Base-by-base conservation (phyloP, 2,797 vertebrate genomes). In the Cephalopachus bancanus region DNA sequence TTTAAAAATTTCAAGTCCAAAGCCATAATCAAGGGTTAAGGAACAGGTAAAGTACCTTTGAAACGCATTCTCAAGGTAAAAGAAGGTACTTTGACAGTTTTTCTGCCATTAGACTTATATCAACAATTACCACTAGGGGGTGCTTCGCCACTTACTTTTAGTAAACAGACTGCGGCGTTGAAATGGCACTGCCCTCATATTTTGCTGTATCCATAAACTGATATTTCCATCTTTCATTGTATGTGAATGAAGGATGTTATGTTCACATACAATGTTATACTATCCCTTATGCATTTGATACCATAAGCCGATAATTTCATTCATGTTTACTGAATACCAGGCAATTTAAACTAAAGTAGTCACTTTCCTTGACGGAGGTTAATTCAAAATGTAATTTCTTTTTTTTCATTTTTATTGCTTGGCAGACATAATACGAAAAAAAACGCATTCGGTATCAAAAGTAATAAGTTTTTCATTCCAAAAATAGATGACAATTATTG, bases 61-160 rank as follows among this genome's bases (percentile, higher is more conserved):
- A 88, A 65, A 95, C 10, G 30, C 19, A 24, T 2, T 60, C 37
- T 57, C 44, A 62, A 75, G 14, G 3, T 59, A 55, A 51, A 79
- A 4, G 19, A 69, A 76, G 53, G 12, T 65, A 83, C 19, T 33
- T 9, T 7, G 22, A 5, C 3, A 2, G 10, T 30, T 80, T 88
- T 88, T n/a, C 65, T 10, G n/a, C 17, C n/a, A 9, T 24, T 84
- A 37, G 79, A 57, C 55, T 67, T 90, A 90, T 94, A 88, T 90
- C 92, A 97, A 75, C 1, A 95, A 59, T 6, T 11, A 83, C 97
- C 97, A 97, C 97, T 93, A 97, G 97, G 55, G 97, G 97, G 97
- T 9, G 97, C 97, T 24, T 97, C 28, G 67, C 83, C 76, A 95
- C 97, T 96, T 96, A 87, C 94, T 95, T 83, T 62, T 89, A n/a